These are phyloP conservation scores for Caenorhabditis sulstoni DNA, from an alignment of 2,888 invertebrate genomes.

Conservation along the genomic window DNA sequence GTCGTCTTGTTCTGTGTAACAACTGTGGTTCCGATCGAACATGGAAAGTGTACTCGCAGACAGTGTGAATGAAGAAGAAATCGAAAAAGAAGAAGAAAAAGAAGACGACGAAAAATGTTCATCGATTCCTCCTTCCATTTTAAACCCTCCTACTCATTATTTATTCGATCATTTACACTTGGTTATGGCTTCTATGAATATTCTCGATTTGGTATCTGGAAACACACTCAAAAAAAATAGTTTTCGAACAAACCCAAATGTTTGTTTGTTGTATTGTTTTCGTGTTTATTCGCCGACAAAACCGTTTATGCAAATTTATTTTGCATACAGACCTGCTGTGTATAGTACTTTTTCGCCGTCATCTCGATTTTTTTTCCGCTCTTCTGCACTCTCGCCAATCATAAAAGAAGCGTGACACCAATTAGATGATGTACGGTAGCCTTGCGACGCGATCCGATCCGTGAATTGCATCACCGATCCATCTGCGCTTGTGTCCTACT, in stretches of 20 bases:
- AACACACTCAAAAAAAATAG: neutral
- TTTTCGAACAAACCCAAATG: neutral
- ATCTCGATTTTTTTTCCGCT: slow-evolving; percentile 16
- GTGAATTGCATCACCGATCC: slow-evolving; percentile 52
- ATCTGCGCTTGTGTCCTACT: slow-evolving; percentile 32
- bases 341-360: slow-evolving; percentile 7
- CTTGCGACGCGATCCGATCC: slow-evolving; percentile 27
- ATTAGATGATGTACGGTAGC: slow-evolving; percentile 17
- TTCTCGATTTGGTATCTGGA: neutral
- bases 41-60: slow-evolving; percentile 58
- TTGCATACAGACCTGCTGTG: slow-evolving; percentile 22
- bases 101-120: slow-evolving; percentile 42
- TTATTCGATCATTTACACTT: slow-evolving; percentile 17
- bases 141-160: slow-evolving; percentile 12
- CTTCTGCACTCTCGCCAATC: slow-evolving; percentile 41
- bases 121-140: slow-evolving; percentile 14
- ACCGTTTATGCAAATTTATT: slow-evolving; percentile 48
- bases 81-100: no score
- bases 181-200: slow-evolving; percentile 6
- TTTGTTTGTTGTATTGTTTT: slow-evolving; percentile 14
- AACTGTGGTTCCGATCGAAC: slow-evolving; percentile 65
- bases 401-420: slow-evolving; percentile 39
- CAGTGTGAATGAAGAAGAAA: slow-evolving; percentile 50
- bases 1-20: slow-evolving; percentile 77
- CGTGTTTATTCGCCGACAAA: slow-evolving; percentile 21